A percentile compares a stretch with the other conserved stretches of the same genome.
Evolutionary conservation across 2,113 vertebrate species (phyloP).

Genomic region (Cacatua alba): DNA sequence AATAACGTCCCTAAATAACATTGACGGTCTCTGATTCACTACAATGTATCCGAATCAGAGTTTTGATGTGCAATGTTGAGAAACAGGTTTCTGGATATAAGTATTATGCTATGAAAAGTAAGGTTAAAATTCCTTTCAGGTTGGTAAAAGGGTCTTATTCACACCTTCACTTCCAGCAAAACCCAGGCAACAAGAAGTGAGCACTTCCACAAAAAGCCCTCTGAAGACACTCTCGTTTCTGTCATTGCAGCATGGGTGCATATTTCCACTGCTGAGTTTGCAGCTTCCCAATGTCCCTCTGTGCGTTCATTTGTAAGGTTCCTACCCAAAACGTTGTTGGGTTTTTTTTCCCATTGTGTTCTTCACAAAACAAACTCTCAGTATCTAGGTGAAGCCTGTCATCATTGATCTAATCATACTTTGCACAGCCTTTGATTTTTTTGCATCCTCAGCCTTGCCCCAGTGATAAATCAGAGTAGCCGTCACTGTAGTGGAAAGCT

Average conservation of each 20-base stretch:
- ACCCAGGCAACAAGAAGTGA: not conserved
- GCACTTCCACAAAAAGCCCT: not conserved
- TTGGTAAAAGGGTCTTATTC: not conserved
- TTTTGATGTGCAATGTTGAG: not conserved
- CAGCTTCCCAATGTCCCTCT: not conserved
- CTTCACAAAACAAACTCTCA: not conserved
- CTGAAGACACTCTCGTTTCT: not conserved
- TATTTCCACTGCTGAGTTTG: not conserved
- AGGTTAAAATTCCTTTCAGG: not conserved
- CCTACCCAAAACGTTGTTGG: not conserved
- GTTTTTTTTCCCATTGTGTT: not conserved
- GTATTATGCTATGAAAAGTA: not conserved
- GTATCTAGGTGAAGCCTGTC: constrained; percentile 23
- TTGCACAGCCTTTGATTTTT: constrained; percentile 1
- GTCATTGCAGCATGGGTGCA: not conserved
- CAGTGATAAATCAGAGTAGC: constrained; percentile 24
- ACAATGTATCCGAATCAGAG: not conserved
- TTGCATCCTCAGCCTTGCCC: constrained; percentile 4
- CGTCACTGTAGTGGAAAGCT: not conserved
- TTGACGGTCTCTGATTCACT: not conserved
- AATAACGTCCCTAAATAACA: not conserved
- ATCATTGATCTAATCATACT: constrained; percentile 8
- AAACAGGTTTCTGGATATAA: not conserved
- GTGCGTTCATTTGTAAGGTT: not conserved
- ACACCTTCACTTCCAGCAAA: not conserved